These are phyloP conservation scores for Promerops cafer DNA, from an alignment of 2,113 vertebrate species.

Conservation along the genomic window DNA sequence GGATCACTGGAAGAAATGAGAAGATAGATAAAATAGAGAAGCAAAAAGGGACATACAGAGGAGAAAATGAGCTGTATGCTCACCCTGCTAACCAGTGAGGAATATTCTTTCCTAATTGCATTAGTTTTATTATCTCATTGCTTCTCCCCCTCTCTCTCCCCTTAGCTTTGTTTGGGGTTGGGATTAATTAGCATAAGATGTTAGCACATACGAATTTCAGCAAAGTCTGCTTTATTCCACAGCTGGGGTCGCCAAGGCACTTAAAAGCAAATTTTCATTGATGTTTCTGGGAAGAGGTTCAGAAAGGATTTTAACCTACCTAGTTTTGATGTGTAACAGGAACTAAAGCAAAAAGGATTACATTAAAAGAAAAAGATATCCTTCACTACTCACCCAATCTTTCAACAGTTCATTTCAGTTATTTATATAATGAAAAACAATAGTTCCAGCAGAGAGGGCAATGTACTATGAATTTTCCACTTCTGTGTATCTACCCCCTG, in stretches of 20 bases:
- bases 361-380: background rate
- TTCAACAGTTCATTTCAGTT: constrained; percentile 10
- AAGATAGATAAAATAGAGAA: background rate
- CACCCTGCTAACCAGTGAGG: background rate
- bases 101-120: background rate
- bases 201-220: background rate
- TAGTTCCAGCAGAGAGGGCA: constrained; percentile 46
- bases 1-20: background rate
- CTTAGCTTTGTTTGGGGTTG: background rate
- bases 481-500: background rate
- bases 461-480: constrained; percentile 47
- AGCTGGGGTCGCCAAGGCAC: background rate
- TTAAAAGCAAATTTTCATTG: background rate
- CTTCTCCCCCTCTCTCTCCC: background rate
- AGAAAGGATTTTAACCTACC: background rate
- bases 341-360: background rate
- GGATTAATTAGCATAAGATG: background rate
- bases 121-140: background rate
- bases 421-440: constrained; percentile 40
- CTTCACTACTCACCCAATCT: background rate
- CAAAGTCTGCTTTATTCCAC: background rate
- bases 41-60: background rate
- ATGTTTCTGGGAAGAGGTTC: background rate
- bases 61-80: background rate
- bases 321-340: background rate